Percentiles rank a stretch among this genome's conserved stretches.
Conservation (phyloP, 1,140 invertebrate genomes). For the Pemphigus obesinymphae region DNA sequence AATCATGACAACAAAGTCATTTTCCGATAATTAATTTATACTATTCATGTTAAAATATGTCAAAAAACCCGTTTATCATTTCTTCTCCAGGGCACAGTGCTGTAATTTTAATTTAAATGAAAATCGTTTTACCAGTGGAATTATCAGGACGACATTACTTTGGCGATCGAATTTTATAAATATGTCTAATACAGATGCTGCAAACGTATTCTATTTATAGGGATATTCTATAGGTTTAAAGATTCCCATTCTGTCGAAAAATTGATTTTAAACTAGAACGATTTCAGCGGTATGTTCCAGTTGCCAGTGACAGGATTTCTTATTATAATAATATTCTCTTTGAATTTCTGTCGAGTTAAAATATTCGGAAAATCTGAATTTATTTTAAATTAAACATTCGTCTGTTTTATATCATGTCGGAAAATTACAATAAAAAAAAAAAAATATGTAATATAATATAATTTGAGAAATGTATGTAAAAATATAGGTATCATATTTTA, state of each 20-base stretch:
- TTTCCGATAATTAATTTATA: no score
- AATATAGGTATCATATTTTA: no score
- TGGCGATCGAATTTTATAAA: not conserved
- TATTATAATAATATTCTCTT: not conserved
- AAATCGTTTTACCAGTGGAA: not conserved
- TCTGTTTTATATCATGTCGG: no score
- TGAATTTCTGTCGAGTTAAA: not conserved
- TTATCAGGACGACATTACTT: not conserved
- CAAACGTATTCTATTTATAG: not conserved
- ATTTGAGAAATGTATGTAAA: no score
- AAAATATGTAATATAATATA: no score
- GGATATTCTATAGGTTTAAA: not conserved
- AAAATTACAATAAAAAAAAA: no score
- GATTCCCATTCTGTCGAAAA: not conserved
- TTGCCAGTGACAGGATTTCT: not conserved
- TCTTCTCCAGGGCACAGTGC: no score
- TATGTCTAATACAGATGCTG: slow-evolving; percentile 1
- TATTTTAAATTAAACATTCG: not conserved
- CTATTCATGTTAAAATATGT: no score
- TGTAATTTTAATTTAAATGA: not conserved
- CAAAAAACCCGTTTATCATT: no score
- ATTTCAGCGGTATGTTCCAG: not conserved
- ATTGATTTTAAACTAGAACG: not conserved
- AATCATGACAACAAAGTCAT: no score
- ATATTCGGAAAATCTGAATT: not conserved